Percentiles rank a stretch among this genome's conserved stretches.
Evolutionary conservation across 2,113 vertebrate species (phyloP).

Genomic region (Nanger granti): DNA sequence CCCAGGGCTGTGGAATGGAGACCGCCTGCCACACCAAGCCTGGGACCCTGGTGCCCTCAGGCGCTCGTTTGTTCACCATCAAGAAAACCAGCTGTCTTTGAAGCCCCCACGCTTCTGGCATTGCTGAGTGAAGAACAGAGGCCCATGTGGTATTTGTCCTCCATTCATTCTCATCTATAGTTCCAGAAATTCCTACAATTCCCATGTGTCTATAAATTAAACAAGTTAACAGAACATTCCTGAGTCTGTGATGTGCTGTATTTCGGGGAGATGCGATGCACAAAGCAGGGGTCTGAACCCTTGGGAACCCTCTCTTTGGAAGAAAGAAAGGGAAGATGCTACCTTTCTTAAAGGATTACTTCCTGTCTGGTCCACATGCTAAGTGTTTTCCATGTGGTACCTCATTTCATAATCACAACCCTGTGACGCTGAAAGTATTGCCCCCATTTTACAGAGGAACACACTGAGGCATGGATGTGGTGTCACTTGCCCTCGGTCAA

Average conservation of each 20-base stretch:
- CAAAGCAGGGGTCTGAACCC: background rate
- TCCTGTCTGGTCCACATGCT: background rate
- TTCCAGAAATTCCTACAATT: background rate
- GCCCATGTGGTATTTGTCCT: background rate
- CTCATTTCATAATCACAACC: background rate
- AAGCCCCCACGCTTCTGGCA: background rate
- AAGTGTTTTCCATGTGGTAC: background rate
- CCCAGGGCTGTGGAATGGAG: too few relatives aligned
- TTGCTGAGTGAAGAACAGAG: conserved; percentile 1
- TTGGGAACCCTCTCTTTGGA: background rate
- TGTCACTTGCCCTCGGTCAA: background rate
- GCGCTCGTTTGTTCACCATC: conserved; percentile 52
- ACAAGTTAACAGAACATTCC: background rate
- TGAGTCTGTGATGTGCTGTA: background rate
- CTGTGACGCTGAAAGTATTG: background rate
- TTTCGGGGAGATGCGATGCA: background rate
- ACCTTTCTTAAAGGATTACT: background rate
- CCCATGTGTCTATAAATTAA: conserved; percentile 16
- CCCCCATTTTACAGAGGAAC: background rate
- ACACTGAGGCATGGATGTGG: background rate
- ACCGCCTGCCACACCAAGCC: too few relatives aligned
- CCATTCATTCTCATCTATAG: background rate
- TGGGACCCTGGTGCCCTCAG: background rate
- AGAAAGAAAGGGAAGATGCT: background rate
- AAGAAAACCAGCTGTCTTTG: conserved; percentile 38